These are phyloP conservation scores for Poeciliopsis prolifica DNA, from an alignment of 2,113 vertebrate genomes.

Conservation along the genomic window DNA sequence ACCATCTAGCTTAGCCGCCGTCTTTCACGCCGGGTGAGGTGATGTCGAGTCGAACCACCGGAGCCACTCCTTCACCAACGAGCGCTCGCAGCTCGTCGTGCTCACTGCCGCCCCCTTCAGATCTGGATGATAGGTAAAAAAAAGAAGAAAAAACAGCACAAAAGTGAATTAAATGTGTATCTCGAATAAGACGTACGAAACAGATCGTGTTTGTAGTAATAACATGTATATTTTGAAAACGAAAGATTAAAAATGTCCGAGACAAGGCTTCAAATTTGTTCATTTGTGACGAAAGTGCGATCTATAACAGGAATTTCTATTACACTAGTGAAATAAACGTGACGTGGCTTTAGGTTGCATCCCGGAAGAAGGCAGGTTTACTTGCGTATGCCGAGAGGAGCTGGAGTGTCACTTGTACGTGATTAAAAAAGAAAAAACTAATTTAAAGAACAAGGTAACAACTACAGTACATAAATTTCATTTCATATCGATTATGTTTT, in stretches of 20 bases:
- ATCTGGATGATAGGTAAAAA: conserved; percentile 17
- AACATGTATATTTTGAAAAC: background rate
- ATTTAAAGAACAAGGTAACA: conserved; percentile 46
- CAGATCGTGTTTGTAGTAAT: background rate
- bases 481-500: background rate
- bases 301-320: background rate
- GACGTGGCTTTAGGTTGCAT: conserved; percentile 64
- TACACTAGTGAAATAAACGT: conserved; percentile 13
- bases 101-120: conserved; percentile 34
- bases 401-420: background rate
- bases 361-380: conserved; percentile 38
- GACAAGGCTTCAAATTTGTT: background rate
- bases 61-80: conserved; percentile 58
- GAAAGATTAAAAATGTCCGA: background rate
- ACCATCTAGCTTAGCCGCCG: conserved; percentile 60
- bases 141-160: fast-evolving
- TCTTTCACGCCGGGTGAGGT: conserved; percentile 69
- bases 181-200: background rate
- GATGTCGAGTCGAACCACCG: conserved; percentile 60
- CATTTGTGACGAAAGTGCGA: background rate
- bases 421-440: background rate
- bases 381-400: conserved; percentile 5
- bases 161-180: fast-evolving
- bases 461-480: fast-evolving
- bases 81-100: background rate